These are phyloP conservation scores for Drosophila cracens DNA, from an alignment of 2,888 invertebrate species.

Conservation along the genomic window DNA sequence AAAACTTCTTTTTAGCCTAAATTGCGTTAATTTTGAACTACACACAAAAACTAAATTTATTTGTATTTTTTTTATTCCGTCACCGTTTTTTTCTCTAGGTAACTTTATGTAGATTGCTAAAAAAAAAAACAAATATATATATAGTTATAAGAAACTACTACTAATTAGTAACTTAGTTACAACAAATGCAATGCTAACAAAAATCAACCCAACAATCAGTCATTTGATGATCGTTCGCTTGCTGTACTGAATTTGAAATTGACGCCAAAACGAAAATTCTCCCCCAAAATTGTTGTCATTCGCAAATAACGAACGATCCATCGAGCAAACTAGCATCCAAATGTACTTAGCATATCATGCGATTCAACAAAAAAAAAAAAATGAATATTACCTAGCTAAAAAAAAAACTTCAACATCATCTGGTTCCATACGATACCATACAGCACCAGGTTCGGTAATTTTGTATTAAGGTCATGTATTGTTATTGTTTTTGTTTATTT, in stretches of 20 bases:
- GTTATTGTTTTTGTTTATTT: conserved; percentile 37
- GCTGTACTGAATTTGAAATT: conserved; percentile 51
- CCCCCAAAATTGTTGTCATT: conserved; percentile 31
- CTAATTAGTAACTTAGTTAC: conserved; percentile 70
- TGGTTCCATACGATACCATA: conserved; percentile 66
- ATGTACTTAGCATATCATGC: conserved; percentile 66
- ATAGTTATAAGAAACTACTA: conserved; percentile 58
- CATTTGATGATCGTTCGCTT: conserved; percentile 70
- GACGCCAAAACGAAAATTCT: conserved; percentile 54
- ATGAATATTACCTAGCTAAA: conserved; percentile 17
- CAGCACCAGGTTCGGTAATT: conserved; percentile 74
- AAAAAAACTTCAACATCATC: conserved; percentile 68
- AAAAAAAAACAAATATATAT: conserved; percentile 19
- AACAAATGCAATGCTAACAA: conserved; percentile 55
- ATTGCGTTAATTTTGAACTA: conserved; percentile 41
- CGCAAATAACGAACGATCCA: conserved; percentile 55
- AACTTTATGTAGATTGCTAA: conserved; percentile 85
- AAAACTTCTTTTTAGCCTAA: conserved; percentile 30
- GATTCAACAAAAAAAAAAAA: conserved; percentile 47
- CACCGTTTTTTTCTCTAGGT: conserved; percentile 82
- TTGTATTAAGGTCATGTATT: conserved; percentile 64
- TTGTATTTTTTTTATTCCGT: conserved; percentile 58
- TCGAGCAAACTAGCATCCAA: conserved; percentile 54
- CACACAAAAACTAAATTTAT: conserved; percentile 57
- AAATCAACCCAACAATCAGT: conserved; percentile 50